Percentiles rank a stretch among this genome's conserved stretches.
Conservation (phyloP, 2,797 vertebrate species). For the Acropternis orthonyx region DNA sequence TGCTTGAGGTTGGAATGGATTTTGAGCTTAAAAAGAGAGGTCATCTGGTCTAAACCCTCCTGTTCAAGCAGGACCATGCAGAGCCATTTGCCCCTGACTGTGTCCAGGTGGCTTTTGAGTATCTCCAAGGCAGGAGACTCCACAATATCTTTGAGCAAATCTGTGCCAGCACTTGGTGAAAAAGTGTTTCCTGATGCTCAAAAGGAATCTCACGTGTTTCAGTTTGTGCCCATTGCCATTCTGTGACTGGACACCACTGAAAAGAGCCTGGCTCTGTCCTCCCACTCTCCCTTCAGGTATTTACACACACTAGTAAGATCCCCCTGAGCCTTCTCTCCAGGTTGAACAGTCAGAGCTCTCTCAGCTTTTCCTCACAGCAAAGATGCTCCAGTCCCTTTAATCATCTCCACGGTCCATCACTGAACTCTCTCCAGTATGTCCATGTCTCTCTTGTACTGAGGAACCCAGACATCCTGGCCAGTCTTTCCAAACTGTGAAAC, state of each 20-base stretch:
- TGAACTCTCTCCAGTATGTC: background rate
- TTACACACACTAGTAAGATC: background rate
- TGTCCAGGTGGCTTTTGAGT: background rate
- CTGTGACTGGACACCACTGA: background rate
- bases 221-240: background rate
- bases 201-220: background rate
- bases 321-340: background rate
- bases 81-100: background rate
- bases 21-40: background rate
- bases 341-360: background rate
- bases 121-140: accelerated
- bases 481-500: background rate
- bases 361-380: background rate
- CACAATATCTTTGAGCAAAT: background rate
- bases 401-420: background rate
- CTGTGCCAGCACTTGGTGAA: background rate
- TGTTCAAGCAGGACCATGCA: background rate
- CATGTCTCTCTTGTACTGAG: background rate
- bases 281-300: background rate
- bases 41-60: background rate
- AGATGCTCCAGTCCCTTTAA: background rate
- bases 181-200: background rate
- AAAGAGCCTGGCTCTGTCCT: background rate
- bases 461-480: background rate
- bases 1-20: background rate